Conservation (phyloP, 2,888 invertebrate genomes). For the Caenorhabditis parvicauda region DNA sequence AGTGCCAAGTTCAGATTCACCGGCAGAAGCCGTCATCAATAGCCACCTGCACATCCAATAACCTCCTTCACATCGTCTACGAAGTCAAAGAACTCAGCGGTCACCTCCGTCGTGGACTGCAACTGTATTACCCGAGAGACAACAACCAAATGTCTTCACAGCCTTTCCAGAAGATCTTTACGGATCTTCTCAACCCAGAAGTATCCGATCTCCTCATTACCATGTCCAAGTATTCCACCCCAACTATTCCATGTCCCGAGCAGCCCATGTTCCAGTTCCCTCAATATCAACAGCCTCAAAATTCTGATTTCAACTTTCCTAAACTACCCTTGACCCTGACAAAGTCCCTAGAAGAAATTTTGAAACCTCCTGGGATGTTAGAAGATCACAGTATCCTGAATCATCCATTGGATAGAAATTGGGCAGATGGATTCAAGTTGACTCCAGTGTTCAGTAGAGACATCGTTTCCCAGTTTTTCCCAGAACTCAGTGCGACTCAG, state of each 20-base stretch:
- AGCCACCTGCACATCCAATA: no score
- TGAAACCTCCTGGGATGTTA: constrained; percentile 37
- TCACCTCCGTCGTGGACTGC: constrained; percentile 11
- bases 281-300: background rate
- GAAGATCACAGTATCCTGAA: constrained; percentile 32
- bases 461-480: constrained; percentile 57
- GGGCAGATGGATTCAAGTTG: constrained; percentile 42
- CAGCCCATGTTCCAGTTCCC: no score
- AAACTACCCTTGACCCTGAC: constrained; percentile 54
- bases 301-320: constrained; percentile 15
- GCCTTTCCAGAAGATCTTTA: constrained; percentile 33
- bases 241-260: background rate
- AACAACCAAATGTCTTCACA: constrained; percentile 1
- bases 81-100: constrained; percentile 10
- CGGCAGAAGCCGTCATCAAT: no score
- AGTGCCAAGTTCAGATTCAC: no score
- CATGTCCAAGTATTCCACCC: constrained; percentile 9
- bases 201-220: constrained; percentile 35
- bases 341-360: constrained; percentile 53
- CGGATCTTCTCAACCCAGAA: constrained; percentile 43
- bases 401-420: constrained; percentile 40
- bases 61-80: no score
- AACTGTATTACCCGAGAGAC: constrained; percentile 19
- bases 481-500: constrained; percentile 39
- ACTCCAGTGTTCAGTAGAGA: constrained; percentile 56